These are phyloP conservation scores for Panthera tigris DNA, from an alignment of 2,113 vertebrate genomes.

Conservation along the genomic window DNA sequence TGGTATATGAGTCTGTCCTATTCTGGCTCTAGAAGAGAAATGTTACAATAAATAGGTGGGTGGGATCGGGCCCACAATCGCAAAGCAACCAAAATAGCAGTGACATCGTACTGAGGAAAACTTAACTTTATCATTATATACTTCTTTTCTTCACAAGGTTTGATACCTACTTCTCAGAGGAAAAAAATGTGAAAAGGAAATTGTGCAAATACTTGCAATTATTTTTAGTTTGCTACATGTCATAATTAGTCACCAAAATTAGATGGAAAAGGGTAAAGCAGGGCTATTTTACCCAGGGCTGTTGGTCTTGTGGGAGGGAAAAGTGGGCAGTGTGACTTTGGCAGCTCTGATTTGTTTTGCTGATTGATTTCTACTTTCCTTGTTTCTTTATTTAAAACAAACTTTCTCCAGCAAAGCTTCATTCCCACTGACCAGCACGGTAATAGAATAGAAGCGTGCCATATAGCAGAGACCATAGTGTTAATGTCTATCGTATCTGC, in stretches of 20 bases:
- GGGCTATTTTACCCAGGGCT: neutral
- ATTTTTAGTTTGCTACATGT: neutral
- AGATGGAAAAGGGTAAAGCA: accelerated
- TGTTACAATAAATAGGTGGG: constrained; percentile 59
- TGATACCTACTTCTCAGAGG: neutral
- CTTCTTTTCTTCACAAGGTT: neutral
- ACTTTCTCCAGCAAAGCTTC: neutral
- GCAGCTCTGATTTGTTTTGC: neutral
- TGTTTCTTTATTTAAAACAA: neutral
- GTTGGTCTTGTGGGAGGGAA: neutral
- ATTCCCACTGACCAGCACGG: no score
- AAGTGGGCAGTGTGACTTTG: neutral
- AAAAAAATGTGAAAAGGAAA: neutral
- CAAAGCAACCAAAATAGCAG: neutral
- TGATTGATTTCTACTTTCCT: neutral
- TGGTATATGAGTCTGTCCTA: constrained; percentile 78
- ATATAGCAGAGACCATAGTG: neutral
- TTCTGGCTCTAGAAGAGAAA: constrained; percentile 80
- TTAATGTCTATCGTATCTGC: neutral
- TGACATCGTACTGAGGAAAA: neutral
- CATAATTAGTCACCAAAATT: neutral
- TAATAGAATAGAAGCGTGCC: accelerated
- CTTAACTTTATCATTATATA: neutral
- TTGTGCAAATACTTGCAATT: neutral
- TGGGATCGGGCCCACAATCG: neutral